phyloP scores from a whole-genome alignment of 2,797 vertebrate species.

The Epinephelus awoara region DNA sequence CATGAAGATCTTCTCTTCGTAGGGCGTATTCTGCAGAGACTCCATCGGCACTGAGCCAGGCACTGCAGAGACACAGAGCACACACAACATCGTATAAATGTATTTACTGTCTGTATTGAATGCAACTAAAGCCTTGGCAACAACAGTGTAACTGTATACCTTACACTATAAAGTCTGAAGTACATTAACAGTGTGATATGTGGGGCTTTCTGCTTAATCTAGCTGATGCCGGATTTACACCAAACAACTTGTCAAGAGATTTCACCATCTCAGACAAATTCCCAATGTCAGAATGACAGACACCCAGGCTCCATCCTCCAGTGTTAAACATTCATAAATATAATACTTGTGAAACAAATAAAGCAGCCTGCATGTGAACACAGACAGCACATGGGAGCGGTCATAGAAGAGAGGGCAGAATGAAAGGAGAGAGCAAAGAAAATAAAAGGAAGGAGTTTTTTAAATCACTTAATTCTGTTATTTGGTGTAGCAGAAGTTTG shows the following conservation, averaged over 20 bases:
- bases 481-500: constrained; percentile 27
- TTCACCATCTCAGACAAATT: no score
- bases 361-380: background rate
- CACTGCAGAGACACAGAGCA: constrained; percentile 80
- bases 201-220: no score
- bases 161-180: no score
- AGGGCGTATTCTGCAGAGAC: constrained; percentile 95
- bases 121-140: no score
- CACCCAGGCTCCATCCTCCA: no score
- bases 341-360: no score
- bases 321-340: background rate
- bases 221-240: no score
- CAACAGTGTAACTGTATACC: no score
- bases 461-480: constrained; percentile 34
- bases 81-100: background rate
- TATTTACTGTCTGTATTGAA: no score
- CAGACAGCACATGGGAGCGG: background rate
- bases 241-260: no score
- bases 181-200: no score
- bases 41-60: constrained; percentile 94
- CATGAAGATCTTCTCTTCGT: constrained; percentile 98
- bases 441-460: background rate
- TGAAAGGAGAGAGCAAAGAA: background rate
- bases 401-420: background rate
- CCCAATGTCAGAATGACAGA: no score